Evolutionary conservation across 2,797 vertebrate genomes (phyloP).

Genomic region (Ambastaia sidthimunki): DNA sequence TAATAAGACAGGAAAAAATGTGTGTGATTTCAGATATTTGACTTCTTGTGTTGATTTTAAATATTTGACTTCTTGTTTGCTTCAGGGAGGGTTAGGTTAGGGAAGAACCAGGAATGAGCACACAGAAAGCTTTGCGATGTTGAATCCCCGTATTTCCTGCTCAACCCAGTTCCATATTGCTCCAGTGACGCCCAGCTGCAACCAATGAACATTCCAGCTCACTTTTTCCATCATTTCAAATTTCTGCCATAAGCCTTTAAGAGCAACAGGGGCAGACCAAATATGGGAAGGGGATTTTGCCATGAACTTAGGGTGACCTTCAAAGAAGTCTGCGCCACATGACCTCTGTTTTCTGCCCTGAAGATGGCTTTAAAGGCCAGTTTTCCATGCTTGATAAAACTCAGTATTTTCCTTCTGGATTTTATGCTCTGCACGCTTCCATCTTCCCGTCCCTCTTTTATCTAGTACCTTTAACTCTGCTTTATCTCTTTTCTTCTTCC

Average conservation of each 20-base stretch:
- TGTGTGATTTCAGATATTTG: slow-evolving; percentile 56
- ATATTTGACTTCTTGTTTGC: slow-evolving; percentile 48
- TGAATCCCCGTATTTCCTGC: slow-evolving; percentile 59
- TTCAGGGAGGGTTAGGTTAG: slow-evolving; percentile 8
- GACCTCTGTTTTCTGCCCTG: slow-evolving; percentile 73
- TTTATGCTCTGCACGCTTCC: slow-evolving; percentile 26
- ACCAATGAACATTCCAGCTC: slow-evolving; percentile 78
- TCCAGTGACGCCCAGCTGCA: slow-evolving; percentile 78
- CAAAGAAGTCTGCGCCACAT: slow-evolving; percentile 63
- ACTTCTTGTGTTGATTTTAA: slow-evolving; percentile 66
- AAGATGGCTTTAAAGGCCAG: slow-evolving; percentile 64
- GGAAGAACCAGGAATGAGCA: not conserved
- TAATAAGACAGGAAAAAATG: slow-evolving; percentile 53
- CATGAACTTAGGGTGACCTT: slow-evolving; percentile 77
- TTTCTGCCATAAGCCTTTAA: slow-evolving; percentile 76
- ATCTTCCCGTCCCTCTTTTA: slow-evolving; percentile 12
- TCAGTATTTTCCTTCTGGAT: slow-evolving; percentile 4
- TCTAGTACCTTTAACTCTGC: slow-evolving; percentile 1
- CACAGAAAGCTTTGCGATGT: slow-evolving; percentile 12
- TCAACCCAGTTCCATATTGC: slow-evolving; percentile 67
- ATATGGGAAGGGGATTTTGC: slow-evolving; percentile 69
- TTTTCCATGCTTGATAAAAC: slow-evolving; percentile 14
- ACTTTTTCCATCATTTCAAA: slow-evolving; percentile 76
- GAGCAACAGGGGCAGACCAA: slow-evolving; percentile 71
- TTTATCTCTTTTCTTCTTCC: slow-evolving; percentile 51